phyloP scores from a whole-genome alignment of 2,888 invertebrate genomes.

The Eremobia ochroleuca region DNA sequence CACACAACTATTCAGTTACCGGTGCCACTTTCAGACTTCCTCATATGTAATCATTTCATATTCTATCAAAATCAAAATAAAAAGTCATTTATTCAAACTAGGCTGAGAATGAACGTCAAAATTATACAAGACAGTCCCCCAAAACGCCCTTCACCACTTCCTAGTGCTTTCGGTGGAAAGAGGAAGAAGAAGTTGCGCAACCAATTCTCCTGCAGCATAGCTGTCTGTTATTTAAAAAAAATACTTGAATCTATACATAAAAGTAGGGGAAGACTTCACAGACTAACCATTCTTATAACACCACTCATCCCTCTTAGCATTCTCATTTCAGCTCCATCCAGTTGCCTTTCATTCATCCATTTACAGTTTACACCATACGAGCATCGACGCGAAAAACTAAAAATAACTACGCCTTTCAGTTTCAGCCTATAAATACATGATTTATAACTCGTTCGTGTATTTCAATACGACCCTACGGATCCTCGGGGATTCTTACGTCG shows the following conservation, averaged over 20 bases:
- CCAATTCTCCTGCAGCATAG: too few species aligned
- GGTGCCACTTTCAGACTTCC: not conserved
- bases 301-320: not conserved
- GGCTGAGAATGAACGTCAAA: too few species aligned
- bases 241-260: too few species aligned
- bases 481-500: conserved; percentile 18
- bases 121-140: too few species aligned
- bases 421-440: conserved; percentile 41
- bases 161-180: too few species aligned
- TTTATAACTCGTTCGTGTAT: conserved; percentile 35
- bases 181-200: too few species aligned
- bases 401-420: conserved; percentile 28
- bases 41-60: not conserved
- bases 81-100: too few species aligned
- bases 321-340: not conserved
- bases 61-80: too few species aligned
- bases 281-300: not conserved
- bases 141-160: too few species aligned
- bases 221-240: too few species aligned
- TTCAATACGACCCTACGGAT: conserved; percentile 33
- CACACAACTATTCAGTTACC: not conserved
- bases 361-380: not conserved
- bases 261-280: too few species aligned
- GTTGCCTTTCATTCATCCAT: not conserved
- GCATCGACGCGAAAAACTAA: conserved; percentile 10